phyloP scores from a whole-genome alignment of 2,797 vertebrate genomes.

The Chrosomus eos region DNA sequence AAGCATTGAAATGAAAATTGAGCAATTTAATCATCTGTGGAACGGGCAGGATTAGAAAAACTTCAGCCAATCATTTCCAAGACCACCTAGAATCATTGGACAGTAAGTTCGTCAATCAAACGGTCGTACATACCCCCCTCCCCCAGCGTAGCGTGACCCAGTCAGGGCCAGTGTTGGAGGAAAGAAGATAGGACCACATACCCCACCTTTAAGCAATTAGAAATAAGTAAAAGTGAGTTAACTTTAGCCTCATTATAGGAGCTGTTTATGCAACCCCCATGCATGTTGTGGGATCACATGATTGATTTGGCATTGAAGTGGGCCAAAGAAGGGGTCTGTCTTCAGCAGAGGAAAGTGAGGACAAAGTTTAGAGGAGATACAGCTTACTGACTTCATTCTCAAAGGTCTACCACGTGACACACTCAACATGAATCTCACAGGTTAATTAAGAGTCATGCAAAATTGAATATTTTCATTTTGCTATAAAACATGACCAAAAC shows the following conservation, averaged over 20 bases:
- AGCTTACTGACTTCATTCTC: background rate
- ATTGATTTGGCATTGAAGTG: constrained; percentile 36
- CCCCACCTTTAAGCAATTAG: background rate
- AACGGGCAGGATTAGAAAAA: too few species aligned
- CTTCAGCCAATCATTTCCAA: too few species aligned
- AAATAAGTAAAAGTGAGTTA: background rate
- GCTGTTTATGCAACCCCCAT: constrained; percentile 2
- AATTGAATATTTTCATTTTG: background rate
- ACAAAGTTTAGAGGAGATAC: constrained; percentile 23
- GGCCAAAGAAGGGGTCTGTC: constrained; percentile 6
- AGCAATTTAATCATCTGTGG: too few species aligned
- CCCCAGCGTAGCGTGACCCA: too few species aligned
- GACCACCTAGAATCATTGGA: too few species aligned
- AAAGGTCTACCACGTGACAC: background rate
- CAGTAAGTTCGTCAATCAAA: too few species aligned
- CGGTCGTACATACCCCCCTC: too few species aligned
- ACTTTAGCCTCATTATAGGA: background rate
- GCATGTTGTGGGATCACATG: constrained; percentile 27
- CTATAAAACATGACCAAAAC: background rate
- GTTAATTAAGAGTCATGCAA: background rate
- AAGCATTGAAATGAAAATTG: too few species aligned
- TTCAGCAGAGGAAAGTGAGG: constrained; percentile 27
- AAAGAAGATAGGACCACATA: too few species aligned
- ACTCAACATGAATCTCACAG: background rate
- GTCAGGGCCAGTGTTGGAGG: too few species aligned